Conservation (phyloP, 1,140 invertebrate species). For the Drosophila santomea region DNA sequence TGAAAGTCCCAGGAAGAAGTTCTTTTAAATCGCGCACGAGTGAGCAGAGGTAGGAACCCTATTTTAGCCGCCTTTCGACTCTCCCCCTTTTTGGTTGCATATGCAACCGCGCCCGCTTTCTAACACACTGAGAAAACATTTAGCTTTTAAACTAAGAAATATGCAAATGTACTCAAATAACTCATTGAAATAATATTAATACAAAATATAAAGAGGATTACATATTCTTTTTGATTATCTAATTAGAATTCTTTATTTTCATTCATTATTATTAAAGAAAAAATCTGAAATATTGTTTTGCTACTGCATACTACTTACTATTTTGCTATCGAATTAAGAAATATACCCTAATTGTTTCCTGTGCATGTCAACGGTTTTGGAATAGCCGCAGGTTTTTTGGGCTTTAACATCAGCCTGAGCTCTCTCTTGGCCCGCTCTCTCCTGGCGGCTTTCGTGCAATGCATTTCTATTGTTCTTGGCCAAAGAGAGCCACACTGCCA, state of each 20-base stretch:
- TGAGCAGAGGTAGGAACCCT: conserved; percentile 51
- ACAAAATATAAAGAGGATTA: too few relatives aligned
- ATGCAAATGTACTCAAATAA: too few relatives aligned
- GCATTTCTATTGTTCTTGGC: conserved; percentile 80
- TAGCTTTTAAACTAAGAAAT: not conserved
- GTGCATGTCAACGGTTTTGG: conserved; percentile 40
- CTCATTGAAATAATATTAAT: too few relatives aligned
- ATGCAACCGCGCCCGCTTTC: conserved; percentile 35
- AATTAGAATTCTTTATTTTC: too few relatives aligned
- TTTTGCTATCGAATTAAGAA: not conserved
- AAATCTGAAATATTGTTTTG: too few relatives aligned
- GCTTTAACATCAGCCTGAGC: conserved; percentile 5
- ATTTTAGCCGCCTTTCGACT: conserved; percentile 3
- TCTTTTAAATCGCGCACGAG: conserved; percentile 72
- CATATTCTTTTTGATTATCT: too few relatives aligned
- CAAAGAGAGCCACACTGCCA: conserved; percentile 48
- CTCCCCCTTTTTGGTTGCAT: conserved; percentile 3
- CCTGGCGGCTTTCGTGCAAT: conserved; percentile 63
- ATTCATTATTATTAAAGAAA: too few relatives aligned
- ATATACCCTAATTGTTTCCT: not conserved
- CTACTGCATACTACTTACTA: too few relatives aligned
- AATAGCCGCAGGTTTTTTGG: conserved; percentile 56
- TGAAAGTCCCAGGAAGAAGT: conserved; percentile 72
- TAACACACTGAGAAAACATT: conserved; percentile 14
- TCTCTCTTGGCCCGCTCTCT: conserved; percentile 37